A percentile compares a stretch with the other conserved stretches of the same genome.
Evolutionary conservation across 2,113 vertebrate genomes (phyloP).

Genomic region (Myiozetetes cayanensis): DNA sequence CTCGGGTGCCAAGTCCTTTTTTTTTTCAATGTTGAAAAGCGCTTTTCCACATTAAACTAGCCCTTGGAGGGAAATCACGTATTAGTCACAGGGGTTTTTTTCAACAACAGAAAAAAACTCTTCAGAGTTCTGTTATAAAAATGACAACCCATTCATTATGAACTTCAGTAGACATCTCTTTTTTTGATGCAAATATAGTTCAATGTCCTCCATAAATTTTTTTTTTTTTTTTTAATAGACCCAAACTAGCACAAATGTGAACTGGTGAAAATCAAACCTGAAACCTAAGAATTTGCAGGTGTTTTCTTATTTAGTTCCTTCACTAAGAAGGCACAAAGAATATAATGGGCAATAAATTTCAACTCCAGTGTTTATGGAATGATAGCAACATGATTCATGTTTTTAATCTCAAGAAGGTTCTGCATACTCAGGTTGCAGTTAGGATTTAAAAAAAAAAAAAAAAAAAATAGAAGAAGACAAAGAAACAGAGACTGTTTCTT

Average conservation of each 20-base stretch:
- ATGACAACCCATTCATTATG: not conserved
- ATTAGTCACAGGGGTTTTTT: constrained; percentile 37
- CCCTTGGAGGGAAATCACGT: not conserved
- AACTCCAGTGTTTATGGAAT: not conserved
- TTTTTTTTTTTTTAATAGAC: not conserved
- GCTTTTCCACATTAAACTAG: constrained; percentile 40
- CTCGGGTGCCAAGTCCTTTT: not conserved
- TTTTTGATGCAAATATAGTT: not conserved
- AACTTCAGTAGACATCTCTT: not conserved
- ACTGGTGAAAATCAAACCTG: not conserved
- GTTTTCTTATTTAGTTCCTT: not conserved
- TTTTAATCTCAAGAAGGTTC: not conserved
- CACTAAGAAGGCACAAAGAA: not conserved
- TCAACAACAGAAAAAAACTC: constrained; percentile 3
- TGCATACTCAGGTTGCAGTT: not conserved
- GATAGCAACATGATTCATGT: not conserved
- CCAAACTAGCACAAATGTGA: not conserved
- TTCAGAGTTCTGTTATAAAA: constrained; percentile 27
- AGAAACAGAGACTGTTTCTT: not conserved
- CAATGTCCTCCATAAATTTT: not conserved
- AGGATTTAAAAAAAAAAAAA: not conserved
- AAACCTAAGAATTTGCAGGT: not conserved
- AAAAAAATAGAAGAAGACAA: not conserved
- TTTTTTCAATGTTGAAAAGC: not conserved
- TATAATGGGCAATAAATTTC: not conserved